Evolutionary conservation across 2,113 vertebrate species (phyloP).

Genomic region (Arizona elegans): DNA sequence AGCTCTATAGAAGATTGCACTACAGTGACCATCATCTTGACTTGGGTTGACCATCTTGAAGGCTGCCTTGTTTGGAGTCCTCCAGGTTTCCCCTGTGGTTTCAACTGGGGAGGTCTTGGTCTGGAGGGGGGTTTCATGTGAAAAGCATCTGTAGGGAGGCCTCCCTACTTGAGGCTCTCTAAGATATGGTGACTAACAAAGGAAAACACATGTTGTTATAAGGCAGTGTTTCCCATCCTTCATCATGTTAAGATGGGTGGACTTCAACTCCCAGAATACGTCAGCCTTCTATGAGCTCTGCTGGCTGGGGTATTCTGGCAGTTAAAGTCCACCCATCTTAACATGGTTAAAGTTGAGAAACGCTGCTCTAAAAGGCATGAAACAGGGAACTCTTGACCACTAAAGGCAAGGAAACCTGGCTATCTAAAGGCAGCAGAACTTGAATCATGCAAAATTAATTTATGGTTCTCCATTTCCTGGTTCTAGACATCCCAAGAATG

Average conservation of each 20-base stretch:
- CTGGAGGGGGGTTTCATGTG: no score
- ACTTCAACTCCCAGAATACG: neutral
- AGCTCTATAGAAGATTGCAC: neutral
- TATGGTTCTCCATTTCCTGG: neutral
- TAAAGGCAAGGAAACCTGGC: neutral
- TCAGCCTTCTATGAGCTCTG: no score
- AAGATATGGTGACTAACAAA: neutral
- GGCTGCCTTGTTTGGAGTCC: neutral
- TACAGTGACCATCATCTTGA: neutral
- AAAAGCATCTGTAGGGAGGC: neutral
- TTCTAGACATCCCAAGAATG: neutral
- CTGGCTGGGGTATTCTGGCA: neutral
- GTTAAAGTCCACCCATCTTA: neutral
- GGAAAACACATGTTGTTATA: neutral
- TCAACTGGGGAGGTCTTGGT: neutral
- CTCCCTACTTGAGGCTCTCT: neutral
- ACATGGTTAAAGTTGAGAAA: neutral
- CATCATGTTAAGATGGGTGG: neutral
- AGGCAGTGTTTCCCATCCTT: neutral
- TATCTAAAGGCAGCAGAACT: neutral
- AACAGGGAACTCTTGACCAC: neutral
- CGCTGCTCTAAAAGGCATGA: neutral
- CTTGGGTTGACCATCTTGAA: neutral
- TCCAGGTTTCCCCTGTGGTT: neutral
- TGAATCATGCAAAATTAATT: neutral